Conservation (phyloP, 2,113 vertebrate species). For the Percina caprodes region DNA sequence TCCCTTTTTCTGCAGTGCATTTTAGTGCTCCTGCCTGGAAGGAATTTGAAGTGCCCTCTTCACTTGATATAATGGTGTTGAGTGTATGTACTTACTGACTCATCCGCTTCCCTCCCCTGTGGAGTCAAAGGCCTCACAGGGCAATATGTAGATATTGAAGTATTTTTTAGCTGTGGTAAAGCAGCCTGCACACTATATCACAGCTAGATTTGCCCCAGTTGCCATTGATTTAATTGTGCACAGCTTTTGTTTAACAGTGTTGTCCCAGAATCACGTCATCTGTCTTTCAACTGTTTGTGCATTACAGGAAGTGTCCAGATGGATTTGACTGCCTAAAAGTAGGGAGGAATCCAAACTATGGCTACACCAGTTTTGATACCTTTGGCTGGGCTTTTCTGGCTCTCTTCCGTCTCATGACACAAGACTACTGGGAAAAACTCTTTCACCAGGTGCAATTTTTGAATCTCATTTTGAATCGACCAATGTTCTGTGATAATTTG, state of each 20-base stretch:
- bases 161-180: slow-evolving; percentile 37
- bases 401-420: slow-evolving; percentile 96
- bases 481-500: not conserved
- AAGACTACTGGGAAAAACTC: slow-evolving; percentile 97
- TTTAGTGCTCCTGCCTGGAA: slow-evolving; percentile 63
- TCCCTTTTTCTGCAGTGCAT: slow-evolving; percentile 65
- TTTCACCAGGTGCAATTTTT: slow-evolving; percentile 92
- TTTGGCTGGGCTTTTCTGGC: slow-evolving; percentile 98
- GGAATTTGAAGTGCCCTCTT: slow-evolving; percentile 63
- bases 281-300: slow-evolving; percentile 43
- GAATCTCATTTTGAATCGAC: not conserved
- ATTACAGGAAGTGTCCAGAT: slow-evolving; percentile 90
- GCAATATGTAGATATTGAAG: slow-evolving; percentile 47
- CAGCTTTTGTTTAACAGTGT: slow-evolving; percentile 26
- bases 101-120: slow-evolving; percentile 43
- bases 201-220: slow-evolving; percentile 29
- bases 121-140: slow-evolving; percentile 40
- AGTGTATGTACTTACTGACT: slow-evolving; percentile 48
- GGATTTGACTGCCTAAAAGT: slow-evolving; percentile 93
- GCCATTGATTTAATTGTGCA: slow-evolving; percentile 32
- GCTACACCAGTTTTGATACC: slow-evolving; percentile 96
- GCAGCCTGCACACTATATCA: slow-evolving; percentile 4
- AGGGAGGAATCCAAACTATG: slow-evolving; percentile 94
- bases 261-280: slow-evolving; percentile 12
- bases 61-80: slow-evolving; percentile 51